Evolutionary conservation across 1,140 invertebrate genomes (phyloP), one percentile per base, ranked within the genome.

Genomic region (Drosophila sucinea): DNA sequence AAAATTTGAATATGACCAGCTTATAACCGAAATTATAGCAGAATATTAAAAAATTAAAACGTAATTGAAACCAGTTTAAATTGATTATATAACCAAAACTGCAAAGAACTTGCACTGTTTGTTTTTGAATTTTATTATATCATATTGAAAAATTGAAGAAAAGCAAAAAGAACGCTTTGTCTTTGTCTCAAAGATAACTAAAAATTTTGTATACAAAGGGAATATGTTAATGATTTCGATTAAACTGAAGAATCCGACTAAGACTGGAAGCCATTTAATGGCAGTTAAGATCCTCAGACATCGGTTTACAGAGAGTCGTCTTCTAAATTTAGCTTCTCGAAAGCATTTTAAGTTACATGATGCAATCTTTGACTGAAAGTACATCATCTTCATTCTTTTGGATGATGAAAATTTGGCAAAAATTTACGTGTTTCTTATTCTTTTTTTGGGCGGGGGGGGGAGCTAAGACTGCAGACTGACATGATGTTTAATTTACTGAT

Each of bases 401-500:
- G n/a, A 58, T 79, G 73, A 62, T 63, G 57, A 60, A 63, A 66
- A n/a, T 56, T 69, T 69, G 70, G 57, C 47, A 44, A 70, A 73
- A 55, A 40, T 38, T 72, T 64, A 60, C 27, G 10, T 71, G 67
- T 57, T 30, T 23, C 4, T 25, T 25, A 25, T 17, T 27, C 10
- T 25, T 11, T 27, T 27, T 25, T 11, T 38, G 2, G 3, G 4
- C 3, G 35, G 35, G 11, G 8, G 8, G 8, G 10, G 44, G 44
- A 51, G 17, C 56, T n/a, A 32, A 30, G 32, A n/a, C 17, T 75
- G 71, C 73, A 76, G 66, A 70, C 60, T 63, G 57, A 66, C 64
- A 77, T 68, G 70, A 67, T 79, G 65, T 89, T 87, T 87, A 87
- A 87, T 87, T 89, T 89, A 87, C 84, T 87, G 84, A 87, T 87